Base-by-base conservation (phyloP, 92 coral and sea anemone genomes). In the Paramuricea clavata region DNA sequence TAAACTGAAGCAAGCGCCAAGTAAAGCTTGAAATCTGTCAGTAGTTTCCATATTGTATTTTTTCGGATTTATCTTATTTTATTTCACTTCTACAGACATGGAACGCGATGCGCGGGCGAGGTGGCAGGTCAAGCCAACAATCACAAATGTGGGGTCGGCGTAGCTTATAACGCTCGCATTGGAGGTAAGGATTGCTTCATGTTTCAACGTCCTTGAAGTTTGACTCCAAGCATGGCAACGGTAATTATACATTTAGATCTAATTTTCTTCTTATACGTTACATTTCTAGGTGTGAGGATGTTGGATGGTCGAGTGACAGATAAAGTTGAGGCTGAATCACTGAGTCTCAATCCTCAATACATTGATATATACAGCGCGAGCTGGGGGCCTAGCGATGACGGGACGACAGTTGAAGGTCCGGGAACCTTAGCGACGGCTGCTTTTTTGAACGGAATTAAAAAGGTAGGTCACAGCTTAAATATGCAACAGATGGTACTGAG, bases 331-430 rank as follows among this genome's bases (percentile, higher is more conserved):
- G 99, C 99, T 1, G 96, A 94, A 71, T 97, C 99, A 7, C 88
- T 97, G 28, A 97, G 99, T 81, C 96, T 97, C 35, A 93, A 93
- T 81, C 99, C 99, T 35, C 99, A 97, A 78, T 95, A 94, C 83
- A 97, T 97, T 65, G 99, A 97, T 57, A 94, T 97, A 86, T 97
- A 93, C 88, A 94, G 98, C 78, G 99, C 99, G 26, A 94, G 98
- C 52, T 97, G 99, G 99, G 99, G 99, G 33, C 99, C 99, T 50
- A 94, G 98, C 86, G 99, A 97, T 69, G 99, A 97, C 54, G 99
- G 99, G 0, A 92, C 97, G 42, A 97, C 99, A 5, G 99, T 97
- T 17, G 99, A 97, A 64, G 99, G 99, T 36, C 99, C 99, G 79
- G 99, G 98, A 50, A 93, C 98, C 19, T 89, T 97, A 42, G 99